Evolutionary conservation across 2,888 invertebrate species (phyloP).

Genomic region (Endomychus coccineus): DNA sequence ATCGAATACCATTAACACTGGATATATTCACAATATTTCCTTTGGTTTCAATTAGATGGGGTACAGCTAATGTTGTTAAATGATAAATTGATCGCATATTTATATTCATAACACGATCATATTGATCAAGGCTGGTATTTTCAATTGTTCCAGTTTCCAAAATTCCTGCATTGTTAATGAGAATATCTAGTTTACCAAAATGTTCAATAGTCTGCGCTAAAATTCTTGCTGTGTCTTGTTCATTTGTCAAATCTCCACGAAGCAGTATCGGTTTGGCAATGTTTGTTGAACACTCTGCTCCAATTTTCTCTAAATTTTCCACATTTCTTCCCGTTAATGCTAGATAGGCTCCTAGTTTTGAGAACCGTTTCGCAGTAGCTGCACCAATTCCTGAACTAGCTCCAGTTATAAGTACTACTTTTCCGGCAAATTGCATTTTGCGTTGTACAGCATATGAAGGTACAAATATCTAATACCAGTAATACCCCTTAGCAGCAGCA

Average conservation of each 20-base stretch:
- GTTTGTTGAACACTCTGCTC: constrained; percentile 47
- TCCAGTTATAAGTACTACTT: constrained; percentile 70
- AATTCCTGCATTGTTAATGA: constrained; percentile 77
- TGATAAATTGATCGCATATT: constrained; percentile 80
- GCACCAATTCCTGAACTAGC: constrained; percentile 84
- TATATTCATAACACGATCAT: constrained; percentile 80
- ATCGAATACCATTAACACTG: constrained; percentile 84
- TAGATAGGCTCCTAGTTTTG: constrained; percentile 67
- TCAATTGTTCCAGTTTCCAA: constrained; percentile 78
- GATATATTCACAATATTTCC: constrained; percentile 95
- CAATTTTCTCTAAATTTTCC: constrained; percentile 58
- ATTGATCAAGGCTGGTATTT: constrained; percentile 76
- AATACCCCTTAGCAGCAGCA: no score
- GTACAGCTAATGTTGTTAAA: constrained; percentile 80
- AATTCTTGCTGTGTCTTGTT: constrained; percentile 63
- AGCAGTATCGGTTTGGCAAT: constrained; percentile 49
- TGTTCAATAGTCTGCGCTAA: constrained; percentile 65
- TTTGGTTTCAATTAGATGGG: constrained; percentile 72
- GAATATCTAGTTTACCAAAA: constrained; percentile 71
- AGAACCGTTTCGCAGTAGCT: constrained; percentile 70
- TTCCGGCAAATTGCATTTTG: constrained; percentile 53
- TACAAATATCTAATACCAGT: no score
- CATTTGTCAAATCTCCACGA: constrained; percentile 66
- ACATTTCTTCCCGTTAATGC: constrained; percentile 65
- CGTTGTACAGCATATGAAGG: no score